These are phyloP conservation scores for Adoxophyes honmai DNA, from an alignment of 1,140 invertebrate species.

Conservation along the genomic window DNA sequence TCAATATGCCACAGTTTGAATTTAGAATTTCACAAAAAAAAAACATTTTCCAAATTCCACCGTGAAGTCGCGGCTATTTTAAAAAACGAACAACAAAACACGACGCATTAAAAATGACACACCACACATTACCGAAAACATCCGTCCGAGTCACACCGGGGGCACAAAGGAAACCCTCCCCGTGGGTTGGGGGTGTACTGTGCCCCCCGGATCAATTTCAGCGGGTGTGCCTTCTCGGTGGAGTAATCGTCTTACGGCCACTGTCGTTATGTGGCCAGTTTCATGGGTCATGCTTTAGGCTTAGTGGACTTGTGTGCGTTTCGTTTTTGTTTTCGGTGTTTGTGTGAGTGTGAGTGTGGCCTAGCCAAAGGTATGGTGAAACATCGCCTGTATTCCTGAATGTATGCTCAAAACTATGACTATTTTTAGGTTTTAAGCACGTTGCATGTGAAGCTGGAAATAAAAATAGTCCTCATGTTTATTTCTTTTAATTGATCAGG, in stretches of 20 bases:
- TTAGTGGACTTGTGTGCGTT: not conserved
- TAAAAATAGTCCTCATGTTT: too few relatives aligned
- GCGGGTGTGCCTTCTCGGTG: conserved; percentile 33
- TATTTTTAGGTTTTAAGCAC: too few relatives aligned
- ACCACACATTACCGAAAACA: not conserved
- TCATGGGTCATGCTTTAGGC: conserved; percentile 16
- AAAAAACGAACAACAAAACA: not conserved
- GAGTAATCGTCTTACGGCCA: conserved; percentile 41
- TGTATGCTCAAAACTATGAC: too few relatives aligned
- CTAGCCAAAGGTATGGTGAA: too few relatives aligned
- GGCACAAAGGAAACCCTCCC: conserved; percentile 30
- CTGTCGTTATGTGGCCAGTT: conserved; percentile 36
- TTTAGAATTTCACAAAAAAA: too few relatives aligned
- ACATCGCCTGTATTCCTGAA: too few relatives aligned
- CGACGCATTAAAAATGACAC: not conserved
- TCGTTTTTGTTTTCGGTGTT: not conserved
- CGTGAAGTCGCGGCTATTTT: too few relatives aligned
- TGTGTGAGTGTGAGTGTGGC: too few relatives aligned
- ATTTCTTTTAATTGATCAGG: too few relatives aligned
- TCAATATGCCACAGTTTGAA: too few relatives aligned
- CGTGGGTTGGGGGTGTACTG: not conserved
- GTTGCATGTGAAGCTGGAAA: too few relatives aligned
- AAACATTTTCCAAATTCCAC: too few relatives aligned
- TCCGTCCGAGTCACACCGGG: conserved; percentile 28
- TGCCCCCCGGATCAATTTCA: conserved; percentile 39